phyloP scores from a whole-genome alignment of 2,113 vertebrate genomes.

The Poecile atricapillus region DNA sequence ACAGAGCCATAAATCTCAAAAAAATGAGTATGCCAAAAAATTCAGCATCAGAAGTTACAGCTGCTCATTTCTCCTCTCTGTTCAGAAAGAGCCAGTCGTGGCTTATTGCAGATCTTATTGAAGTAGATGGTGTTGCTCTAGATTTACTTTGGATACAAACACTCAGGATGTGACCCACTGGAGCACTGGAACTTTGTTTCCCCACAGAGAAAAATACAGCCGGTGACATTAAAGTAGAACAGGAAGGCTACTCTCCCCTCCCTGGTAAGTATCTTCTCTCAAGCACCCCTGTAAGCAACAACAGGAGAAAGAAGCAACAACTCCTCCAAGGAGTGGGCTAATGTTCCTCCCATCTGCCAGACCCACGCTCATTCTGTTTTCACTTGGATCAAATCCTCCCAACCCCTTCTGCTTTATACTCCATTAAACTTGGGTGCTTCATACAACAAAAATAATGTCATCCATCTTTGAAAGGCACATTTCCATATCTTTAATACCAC shows the following conservation, averaged over 20 bases:
- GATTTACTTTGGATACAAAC: background rate
- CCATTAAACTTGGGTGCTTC: background rate
- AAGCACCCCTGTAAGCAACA: background rate
- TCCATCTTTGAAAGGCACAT: background rate
- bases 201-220: background rate
- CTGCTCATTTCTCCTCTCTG: background rate
- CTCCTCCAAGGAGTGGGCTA: background rate
- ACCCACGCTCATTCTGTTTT: constrained; percentile 24
- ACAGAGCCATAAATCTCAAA: background rate
- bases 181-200: accelerated
- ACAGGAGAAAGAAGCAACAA: background rate
- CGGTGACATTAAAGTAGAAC: background rate
- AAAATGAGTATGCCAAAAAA: background rate
- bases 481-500: background rate
- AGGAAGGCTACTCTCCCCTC: background rate
- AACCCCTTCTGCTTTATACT: background rate
- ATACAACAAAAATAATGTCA: background rate
- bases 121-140: background rate
- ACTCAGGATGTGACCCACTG: background rate
- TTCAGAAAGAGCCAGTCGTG: background rate
- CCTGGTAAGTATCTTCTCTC: background rate
- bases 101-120: background rate
- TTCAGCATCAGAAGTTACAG: constrained; percentile 10
- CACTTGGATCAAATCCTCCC: constrained; percentile 12
- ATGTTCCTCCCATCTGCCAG: background rate